Percentiles rank a stretch among this genome's conserved stretches.
Conservation (phyloP, 2,113 vertebrate genomes). For the Archocentrus centrarchus region DNA sequence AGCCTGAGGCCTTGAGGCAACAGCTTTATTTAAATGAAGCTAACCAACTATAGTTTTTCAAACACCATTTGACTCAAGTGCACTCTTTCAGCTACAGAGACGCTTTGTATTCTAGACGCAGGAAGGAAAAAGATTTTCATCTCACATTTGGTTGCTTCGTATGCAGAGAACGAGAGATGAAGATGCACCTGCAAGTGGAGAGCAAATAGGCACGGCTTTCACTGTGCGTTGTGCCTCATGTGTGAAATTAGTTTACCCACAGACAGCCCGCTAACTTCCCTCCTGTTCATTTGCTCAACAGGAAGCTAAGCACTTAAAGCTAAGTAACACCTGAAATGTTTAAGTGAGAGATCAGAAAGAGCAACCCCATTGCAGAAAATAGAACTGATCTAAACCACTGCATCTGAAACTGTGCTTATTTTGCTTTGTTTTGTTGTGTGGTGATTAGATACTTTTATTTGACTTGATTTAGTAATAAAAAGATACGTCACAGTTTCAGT, state of each 20-base stretch:
- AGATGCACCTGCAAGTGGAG: constrained; percentile 60
- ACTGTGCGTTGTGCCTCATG: constrained; percentile 24
- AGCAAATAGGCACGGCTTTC: constrained; percentile 47
- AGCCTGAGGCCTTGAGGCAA: constrained; percentile 26
- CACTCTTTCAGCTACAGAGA: not conserved
- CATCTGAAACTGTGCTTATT: not conserved
- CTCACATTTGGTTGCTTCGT: constrained; percentile 47
- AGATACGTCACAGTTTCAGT: not conserved
- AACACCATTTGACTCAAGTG: constrained; percentile 27
- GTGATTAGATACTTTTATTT: not conserved
- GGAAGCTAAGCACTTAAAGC: constrained; percentile 65
- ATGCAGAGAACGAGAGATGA: not conserved
- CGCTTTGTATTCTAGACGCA: constrained; percentile 33
- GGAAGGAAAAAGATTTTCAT: constrained; percentile 40
- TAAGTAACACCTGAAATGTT: constrained; percentile 1
- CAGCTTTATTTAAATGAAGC: constrained; percentile 32
- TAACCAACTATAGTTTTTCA: constrained; percentile 31
- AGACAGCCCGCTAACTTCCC: constrained; percentile 51
- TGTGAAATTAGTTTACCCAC: constrained; percentile 69
- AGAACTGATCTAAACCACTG: not conserved
- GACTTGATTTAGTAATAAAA: too few relatives aligned
- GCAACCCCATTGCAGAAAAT: not conserved
- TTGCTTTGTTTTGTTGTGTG: not conserved
- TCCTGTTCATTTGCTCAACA: constrained; percentile 62
- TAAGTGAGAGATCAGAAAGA: not conserved